These are phyloP conservation scores for Adela reaumurella DNA, from an alignment of 2,888 invertebrate genomes.

Conservation along the genomic window DNA sequence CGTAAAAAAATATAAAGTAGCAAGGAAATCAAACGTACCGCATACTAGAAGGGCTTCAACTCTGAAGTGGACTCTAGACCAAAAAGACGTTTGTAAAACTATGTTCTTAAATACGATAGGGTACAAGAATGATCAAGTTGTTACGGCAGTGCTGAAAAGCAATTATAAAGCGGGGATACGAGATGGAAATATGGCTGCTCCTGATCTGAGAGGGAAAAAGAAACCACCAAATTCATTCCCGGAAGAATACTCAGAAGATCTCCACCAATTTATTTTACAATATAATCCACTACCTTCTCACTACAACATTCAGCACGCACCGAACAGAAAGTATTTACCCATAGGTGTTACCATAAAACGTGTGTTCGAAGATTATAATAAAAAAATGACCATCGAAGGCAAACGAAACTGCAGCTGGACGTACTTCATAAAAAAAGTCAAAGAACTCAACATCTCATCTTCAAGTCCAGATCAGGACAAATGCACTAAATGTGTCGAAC, in stretches of 20 bases:
- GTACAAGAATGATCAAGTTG: too few relatives aligned
- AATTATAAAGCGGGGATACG: too few relatives aligned
- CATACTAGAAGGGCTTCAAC: too few relatives aligned
- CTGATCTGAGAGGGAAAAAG: too few relatives aligned
- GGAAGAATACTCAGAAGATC: neutral
- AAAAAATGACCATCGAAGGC: slow-evolving; percentile 7
- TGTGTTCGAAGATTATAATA: slow-evolving; percentile 8
- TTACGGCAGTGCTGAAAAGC: too few relatives aligned
- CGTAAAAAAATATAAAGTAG: too few relatives aligned
- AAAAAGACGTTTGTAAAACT: too few relatives aligned
- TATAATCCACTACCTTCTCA: neutral
- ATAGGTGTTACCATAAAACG: slow-evolving; percentile 6
- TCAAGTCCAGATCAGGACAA: slow-evolving; percentile 10
- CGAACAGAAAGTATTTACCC: slow-evolving; percentile 9
- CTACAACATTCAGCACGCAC: slow-evolving; percentile 9
- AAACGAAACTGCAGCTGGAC: slow-evolving; percentile 5
- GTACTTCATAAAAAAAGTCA: slow-evolving; percentile 6
- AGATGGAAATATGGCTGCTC: too few relatives aligned
- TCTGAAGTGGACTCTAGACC: too few relatives aligned
- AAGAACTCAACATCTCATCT: slow-evolving; percentile 2
- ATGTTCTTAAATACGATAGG: too few relatives aligned
- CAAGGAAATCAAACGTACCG: too few relatives aligned
- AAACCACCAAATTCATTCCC: too few relatives aligned
- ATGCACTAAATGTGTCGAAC: slow-evolving; percentile 10
- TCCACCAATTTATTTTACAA: neutral